phyloP scores from a whole-genome alignment of 2,888 invertebrate species.

The Pilophorus perplexus region DNA sequence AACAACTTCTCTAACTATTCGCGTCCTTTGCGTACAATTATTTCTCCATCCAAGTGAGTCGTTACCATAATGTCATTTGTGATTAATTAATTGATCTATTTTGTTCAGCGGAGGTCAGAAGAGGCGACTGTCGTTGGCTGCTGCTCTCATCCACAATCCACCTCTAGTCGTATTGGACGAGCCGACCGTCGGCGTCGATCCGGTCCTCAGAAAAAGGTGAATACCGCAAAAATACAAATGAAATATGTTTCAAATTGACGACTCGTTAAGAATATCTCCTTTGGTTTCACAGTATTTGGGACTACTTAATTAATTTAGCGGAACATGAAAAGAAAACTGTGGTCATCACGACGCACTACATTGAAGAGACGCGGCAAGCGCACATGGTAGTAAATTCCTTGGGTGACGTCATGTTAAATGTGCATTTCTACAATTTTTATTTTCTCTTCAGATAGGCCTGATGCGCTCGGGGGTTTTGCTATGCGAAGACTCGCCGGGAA shows the following conservation, averaged over 20 bases:
- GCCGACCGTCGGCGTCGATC: slow-evolving; percentile 92
- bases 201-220: slow-evolving; percentile 77
- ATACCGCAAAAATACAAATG: too few relatives aligned
- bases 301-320: slow-evolving; percentile 46
- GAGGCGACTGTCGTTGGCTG: slow-evolving; percentile 81
- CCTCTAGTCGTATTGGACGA: slow-evolving; percentile 86
- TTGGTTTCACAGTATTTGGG: slow-evolving; percentile 50
- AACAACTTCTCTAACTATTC: too few relatives aligned
- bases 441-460: slow-evolving; percentile 54
- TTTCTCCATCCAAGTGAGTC: too few relatives aligned
- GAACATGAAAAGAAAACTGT: slow-evolving; percentile 47
- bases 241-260: background rate
- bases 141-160: slow-evolving; percentile 83
- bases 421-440: background rate
- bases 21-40: too few relatives aligned
- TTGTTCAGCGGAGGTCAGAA: slow-evolving; percentile 24
- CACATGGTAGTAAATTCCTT: slow-evolving; percentile 40
- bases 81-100: too few relatives aligned
- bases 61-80: too few relatives aligned
- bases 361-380: slow-evolving; percentile 48
- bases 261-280: background rate
- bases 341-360: slow-evolving; percentile 49
- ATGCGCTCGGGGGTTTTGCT: slow-evolving; percentile 57
- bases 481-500: slow-evolving; percentile 55
- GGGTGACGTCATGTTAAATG: background rate